phyloP scores from a whole-genome alignment of 92 coral and sea anemone species.

The Parazoanthus swiftii region DNA sequence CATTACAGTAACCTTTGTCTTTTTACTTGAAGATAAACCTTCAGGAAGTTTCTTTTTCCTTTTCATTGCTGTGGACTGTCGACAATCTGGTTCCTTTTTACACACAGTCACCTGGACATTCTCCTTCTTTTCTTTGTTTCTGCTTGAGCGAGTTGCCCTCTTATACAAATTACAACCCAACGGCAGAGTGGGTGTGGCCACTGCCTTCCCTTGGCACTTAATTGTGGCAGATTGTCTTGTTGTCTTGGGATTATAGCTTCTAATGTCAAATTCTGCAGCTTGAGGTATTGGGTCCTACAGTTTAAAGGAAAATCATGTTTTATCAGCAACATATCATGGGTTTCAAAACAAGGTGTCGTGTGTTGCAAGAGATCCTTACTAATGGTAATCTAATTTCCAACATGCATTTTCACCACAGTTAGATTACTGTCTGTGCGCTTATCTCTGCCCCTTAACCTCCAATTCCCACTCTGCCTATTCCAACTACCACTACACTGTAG shows the following conservation, averaged over 20 bases:
- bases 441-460: too few species aligned
- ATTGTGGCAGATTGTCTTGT: background rate
- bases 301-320: background rate
- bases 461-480: too few species aligned
- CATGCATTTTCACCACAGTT: too few species aligned
- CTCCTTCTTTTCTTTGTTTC: background rate
- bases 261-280: conserved; percentile 22
- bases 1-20: background rate
- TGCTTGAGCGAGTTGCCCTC: background rate
- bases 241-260: background rate
- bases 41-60: background rate
- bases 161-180: background rate
- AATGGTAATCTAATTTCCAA: too few species aligned
- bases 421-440: too few species aligned
- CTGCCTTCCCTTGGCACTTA: background rate
- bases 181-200: background rate
- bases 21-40: background rate
- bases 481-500: too few species aligned
- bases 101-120: background rate
- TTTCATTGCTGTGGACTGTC: background rate
- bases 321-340: too few species aligned
- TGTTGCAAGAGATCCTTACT: too few species aligned
- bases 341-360: too few species aligned
- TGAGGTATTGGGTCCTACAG: conserved; percentile 16
- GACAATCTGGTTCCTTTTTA: background rate